phyloP scores from a whole-genome alignment of 37 sponge, comb jelly and placozoan species.

The Petrosia ficiformis region DNA sequence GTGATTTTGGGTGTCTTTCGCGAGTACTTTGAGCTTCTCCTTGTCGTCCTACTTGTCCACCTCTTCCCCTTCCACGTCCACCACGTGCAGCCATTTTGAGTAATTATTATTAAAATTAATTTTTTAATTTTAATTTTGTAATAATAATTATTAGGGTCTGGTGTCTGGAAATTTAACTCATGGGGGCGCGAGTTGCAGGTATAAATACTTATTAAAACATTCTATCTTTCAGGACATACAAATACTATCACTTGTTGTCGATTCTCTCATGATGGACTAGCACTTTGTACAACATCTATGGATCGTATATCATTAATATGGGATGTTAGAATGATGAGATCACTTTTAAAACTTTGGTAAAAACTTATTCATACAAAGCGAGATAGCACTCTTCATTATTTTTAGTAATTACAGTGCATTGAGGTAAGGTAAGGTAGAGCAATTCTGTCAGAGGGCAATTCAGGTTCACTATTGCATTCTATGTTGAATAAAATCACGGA shows the following conservation, averaged over 20 bases:
- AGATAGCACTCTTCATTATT: neutral
- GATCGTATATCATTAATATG: conserved; percentile 64
- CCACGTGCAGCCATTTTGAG: conserved; percentile 39
- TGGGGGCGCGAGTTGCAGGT: neutral
- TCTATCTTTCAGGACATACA: conserved; percentile 47
- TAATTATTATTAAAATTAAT: neutral
- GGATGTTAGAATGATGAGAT: conserved; percentile 57
- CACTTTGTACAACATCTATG: conserved; percentile 70
- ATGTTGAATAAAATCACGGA: conserved; percentile 64
- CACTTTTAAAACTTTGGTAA: conserved; percentile 54
- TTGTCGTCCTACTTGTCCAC: neutral
- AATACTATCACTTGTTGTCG: conserved; percentile 68
- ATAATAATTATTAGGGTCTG: neutral
- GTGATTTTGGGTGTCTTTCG: neutral
- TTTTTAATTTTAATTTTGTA: neutral
- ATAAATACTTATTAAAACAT: neutral
- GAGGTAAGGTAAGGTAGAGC: neutral
- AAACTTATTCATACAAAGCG: neutral
- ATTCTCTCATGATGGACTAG: conserved; percentile 37
- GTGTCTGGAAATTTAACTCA: neutral
- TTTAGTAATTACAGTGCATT: neutral
- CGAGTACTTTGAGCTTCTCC: neutral
- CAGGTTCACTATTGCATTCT: conserved; percentile 26
- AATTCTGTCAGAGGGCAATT: too few relatives aligned
- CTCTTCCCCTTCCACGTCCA: conserved; percentile 46